Evolutionary conservation across 2,113 vertebrate species (phyloP), one percentile per base, ranked within the genome.

Genomic region (Corydoras maculifer): DNA sequence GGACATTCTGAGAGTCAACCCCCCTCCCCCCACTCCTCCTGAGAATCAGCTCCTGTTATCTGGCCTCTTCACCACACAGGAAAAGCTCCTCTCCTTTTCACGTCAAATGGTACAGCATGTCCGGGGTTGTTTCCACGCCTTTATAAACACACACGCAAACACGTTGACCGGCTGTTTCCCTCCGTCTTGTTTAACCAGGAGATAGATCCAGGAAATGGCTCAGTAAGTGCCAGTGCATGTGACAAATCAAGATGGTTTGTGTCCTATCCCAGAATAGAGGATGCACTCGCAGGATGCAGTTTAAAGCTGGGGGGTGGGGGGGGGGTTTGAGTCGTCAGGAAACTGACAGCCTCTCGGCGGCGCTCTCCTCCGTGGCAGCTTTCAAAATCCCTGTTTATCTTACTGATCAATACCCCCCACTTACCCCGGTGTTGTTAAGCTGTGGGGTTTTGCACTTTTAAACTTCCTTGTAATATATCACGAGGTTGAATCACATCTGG

Each of bases 71-170:
- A 43, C 49, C 62, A 54, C 65, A 75, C 65, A 75, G 69, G 77
- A 78, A 43, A 70, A 57, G 49, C 59, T 68, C 31, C 61, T 75
- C 53, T 75, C 66, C 67, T 71, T 58, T 62, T 49, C 35, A 49
- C 32, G n/a, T 69, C 59, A 70, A 57, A 71, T 69, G 30, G 59
- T 12, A 51, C 18, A 60, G 53, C 58, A 12, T 65, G 11, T n/a
- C 59, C 43, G 64, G 18, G 69, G 62, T 65, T n/a, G 63, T 75
- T 65, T 68, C 73, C 5, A 65, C 54, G 9, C 62, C 49, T 43
- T 51, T 30, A 53, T 68, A 59, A 31, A 65, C 53, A 75, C 60
- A 66, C 43, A 65, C 53, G 62, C 67, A 48, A 48, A 70, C 57
- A 66, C 70, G 50, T 60, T 43, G 55, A 9, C 51, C n/a, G 10